Percentiles rank a stretch among this genome's conserved stretches.
phyloP scores from a whole-genome alignment of 1,140 invertebrate genomes.

The Aphelenchoides avenae region DNA sequence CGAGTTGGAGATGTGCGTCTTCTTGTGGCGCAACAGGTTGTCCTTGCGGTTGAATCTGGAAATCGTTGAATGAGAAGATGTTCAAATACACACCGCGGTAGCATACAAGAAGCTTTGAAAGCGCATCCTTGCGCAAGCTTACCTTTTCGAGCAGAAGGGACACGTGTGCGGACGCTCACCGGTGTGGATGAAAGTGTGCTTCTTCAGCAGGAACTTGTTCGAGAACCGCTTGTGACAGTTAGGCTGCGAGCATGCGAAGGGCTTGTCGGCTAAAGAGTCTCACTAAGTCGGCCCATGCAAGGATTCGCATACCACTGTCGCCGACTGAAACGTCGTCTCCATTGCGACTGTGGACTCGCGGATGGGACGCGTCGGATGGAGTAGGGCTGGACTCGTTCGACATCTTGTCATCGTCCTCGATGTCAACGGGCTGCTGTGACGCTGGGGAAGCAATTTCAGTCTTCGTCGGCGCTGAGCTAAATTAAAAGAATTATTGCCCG shows the following conservation, averaged over 20 bases:
- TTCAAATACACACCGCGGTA: neutral
- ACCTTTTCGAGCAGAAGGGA: slow-evolving; percentile 52
- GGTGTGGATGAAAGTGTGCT: slow-evolving; percentile 58
- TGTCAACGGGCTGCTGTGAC: too few relatives aligned
- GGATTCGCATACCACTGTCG: too few relatives aligned
- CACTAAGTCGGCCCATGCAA: too few relatives aligned
- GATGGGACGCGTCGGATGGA: too few relatives aligned
- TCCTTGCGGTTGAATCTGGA: slow-evolving; percentile 56
- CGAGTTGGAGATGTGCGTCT: slow-evolving; percentile 50
- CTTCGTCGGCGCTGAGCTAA: too few relatives aligned
- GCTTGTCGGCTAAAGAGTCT: too few relatives aligned
- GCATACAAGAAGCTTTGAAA: neutral
- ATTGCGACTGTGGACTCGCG: too few relatives aligned
- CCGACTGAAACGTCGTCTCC: too few relatives aligned
- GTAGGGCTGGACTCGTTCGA: too few relatives aligned
- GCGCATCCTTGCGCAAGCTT: neutral
- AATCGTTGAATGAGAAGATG: neutral
- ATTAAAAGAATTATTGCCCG: too few relatives aligned
- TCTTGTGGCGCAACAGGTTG: slow-evolving; percentile 54
- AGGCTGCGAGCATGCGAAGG: slow-evolving; percentile 41
- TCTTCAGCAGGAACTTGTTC: slow-evolving; percentile 58
- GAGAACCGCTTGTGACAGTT: slow-evolving; percentile 56
- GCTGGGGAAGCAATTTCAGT: too few relatives aligned
- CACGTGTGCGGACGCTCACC: slow-evolving; percentile 53
- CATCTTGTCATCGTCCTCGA: too few relatives aligned